Base-by-base conservation (phyloP, 1,140 invertebrate genomes). In the Pogonomyrmex californicus region DNA sequence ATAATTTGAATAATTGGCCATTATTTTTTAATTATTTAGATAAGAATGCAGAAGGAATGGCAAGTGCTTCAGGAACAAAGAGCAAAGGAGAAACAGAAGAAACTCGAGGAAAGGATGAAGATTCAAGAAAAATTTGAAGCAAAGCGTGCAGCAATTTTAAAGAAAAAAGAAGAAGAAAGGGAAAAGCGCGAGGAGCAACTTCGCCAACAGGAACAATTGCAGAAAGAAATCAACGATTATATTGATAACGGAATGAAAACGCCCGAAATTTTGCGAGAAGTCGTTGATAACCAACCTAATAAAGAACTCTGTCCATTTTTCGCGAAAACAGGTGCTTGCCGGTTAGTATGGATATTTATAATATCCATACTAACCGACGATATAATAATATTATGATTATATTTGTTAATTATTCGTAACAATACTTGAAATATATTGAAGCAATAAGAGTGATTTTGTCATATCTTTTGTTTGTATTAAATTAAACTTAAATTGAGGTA, bases 311-410 rank as follows among this genome's bases (percentile, higher is more conserved):
- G 99, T 95, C 97, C 97, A 49, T 99, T 99, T 94, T 99, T 98
- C 92, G 94, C 95, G 0, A 99, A 98, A 96, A 99, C 98, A n/a
- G 98, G 97, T n/a, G 97, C 97, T 44, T 99, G 98, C 94, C 95
- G 97, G 76, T 98, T 44, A 75, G 51, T 12, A 66, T 5, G 33
- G 14, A 44, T 56, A 51, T 38, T 65, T 7, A 41, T 23, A 23
- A 23, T 23, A 23, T 23, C 23, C 23, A 23, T 23, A 23, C 23
- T 23, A 23, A 23, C 23, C 23, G 23, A 23, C 0, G 9, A 79
- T 49, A 66, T 41, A 30, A 68, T 54, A 38, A 66, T 10, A 49
- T 51, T 4, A 14, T 9, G 23, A 30, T n/a, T n/a, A n/a, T n/a
- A n/a, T 75, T 44, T 60, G 6, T 60, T 75, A 75, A 73, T 30